Percentiles rank a stretch among this genome's conserved stretches.
phyloP scores from a whole-genome alignment of 2,113 vertebrate genomes.

The Grammomys surdaster region DNA sequence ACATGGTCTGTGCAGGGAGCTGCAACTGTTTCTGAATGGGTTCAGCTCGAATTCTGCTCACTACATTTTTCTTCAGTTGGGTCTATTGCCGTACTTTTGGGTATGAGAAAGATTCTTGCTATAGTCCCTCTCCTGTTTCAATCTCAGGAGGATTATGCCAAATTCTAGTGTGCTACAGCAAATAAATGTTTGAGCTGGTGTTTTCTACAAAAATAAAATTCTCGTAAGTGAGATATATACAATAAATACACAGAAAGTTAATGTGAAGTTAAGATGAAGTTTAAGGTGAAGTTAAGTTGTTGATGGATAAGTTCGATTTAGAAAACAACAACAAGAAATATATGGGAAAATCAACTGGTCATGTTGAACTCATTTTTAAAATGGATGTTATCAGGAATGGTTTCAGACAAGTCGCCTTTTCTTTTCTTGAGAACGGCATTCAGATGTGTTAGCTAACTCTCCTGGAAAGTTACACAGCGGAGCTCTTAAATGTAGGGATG shows the following conservation, averaged over 20 bases:
- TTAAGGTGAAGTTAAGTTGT: background rate
- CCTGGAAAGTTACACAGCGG: background rate
- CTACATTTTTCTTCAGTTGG: background rate
- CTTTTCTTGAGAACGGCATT: background rate
- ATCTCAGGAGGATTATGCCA: background rate
- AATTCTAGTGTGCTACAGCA: conserved; percentile 35
- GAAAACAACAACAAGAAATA: conserved; percentile 4
- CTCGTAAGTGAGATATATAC: conserved; percentile 1
- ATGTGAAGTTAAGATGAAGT: background rate
- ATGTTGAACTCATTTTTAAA: conserved; percentile 31
- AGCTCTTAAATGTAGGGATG: background rate
- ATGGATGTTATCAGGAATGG: background rate
- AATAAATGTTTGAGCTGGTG: background rate
- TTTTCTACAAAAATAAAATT: conserved; percentile 38
- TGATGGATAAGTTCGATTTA: conserved; percentile 2
- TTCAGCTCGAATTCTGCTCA: conserved; percentile 3
- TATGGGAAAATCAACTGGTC: background rate
- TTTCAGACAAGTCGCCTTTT: conserved; percentile 9
- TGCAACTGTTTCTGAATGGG: background rate
- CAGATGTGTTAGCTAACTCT: background rate
- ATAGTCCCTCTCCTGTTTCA: background rate
- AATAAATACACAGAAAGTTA: background rate
- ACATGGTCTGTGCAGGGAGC: background rate
- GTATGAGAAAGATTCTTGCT: background rate
- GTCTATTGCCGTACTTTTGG: background rate